phyloP scores from a whole-genome alignment of 2,888 invertebrate genomes.

The Tubiluchus corallicola region DNA sequence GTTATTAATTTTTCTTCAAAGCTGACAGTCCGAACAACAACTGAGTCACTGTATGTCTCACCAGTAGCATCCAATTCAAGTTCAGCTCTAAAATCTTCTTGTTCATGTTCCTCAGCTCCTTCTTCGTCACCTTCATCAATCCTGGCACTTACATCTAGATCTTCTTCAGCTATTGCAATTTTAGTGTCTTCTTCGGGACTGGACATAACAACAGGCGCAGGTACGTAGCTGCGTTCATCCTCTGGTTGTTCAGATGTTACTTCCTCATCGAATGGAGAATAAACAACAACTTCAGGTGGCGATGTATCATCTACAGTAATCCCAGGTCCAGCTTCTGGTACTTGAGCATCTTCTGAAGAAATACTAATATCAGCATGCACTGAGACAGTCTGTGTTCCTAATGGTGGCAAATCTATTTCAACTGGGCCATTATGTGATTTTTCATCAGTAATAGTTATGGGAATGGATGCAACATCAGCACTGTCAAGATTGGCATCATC shows the following conservation, averaged over 20 bases:
- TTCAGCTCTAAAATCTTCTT: background rate
- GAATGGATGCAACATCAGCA: background rate
- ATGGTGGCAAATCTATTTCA: background rate
- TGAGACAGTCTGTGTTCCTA: background rate
- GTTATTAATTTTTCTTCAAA: background rate
- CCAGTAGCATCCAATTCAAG: background rate
- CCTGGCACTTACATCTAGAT: background rate
- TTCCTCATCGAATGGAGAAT: background rate
- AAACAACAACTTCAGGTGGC: background rate
- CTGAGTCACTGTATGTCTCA: too few species aligned
- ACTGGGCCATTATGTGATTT: conserved; percentile 3
- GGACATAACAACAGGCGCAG: background rate
- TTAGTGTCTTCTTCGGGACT: background rate
- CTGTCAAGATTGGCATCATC: background rate
- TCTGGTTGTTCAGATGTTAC: background rate
- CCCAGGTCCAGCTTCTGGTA: background rate
- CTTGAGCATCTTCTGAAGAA: background rate
- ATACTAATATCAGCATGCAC: background rate
- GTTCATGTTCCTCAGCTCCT: background rate
- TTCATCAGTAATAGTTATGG: background rate
- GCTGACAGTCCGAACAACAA: background rate
- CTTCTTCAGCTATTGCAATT: background rate
- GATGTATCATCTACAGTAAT: background rate
- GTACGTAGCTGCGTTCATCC: background rate
- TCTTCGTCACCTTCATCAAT: background rate